These are phyloP conservation scores for Telmatherina bonti DNA, from an alignment of 2,797 vertebrate species.

Conservation along the genomic window DNA sequence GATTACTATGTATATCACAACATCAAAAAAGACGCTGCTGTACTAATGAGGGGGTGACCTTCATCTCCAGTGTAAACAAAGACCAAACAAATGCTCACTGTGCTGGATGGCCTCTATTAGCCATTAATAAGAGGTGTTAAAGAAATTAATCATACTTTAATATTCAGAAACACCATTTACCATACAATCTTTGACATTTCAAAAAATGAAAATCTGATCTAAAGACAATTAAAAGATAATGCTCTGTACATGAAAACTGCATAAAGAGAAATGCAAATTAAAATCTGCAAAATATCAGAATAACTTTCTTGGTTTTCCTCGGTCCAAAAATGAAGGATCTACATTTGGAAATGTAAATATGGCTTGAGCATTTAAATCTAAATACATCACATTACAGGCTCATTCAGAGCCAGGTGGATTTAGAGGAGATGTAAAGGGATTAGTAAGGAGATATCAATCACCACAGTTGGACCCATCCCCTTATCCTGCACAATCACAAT, in stretches of 20 bases:
- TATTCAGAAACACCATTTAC: conserved; percentile 38
- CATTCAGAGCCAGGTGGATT: conserved; percentile 78
- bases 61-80: conserved; percentile 71
- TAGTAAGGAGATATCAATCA: conserved; percentile 81
- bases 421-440: conserved; percentile 77
- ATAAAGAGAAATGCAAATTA: conserved; percentile 6
- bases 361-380: conserved; percentile 60
- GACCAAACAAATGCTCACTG: conserved; percentile 58
- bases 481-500: conserved; percentile 76
- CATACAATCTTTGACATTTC: conserved; percentile 37
- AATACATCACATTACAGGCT: conserved; percentile 68
- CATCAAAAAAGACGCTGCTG: conserved; percentile 74
- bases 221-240: conserved; percentile 12
- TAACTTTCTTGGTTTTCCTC: conserved; percentile 26
- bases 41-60: conserved; percentile 80
- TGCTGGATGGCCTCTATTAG: conserved; percentile 51
- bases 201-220: conserved; percentile 1
- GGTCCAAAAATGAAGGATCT: conserved; percentile 19
- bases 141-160: conserved; percentile 49
- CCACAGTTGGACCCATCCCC: conserved; percentile 72
- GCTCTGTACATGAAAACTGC: neutral
- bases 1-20: conserved; percentile 80
- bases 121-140: conserved; percentile 53
- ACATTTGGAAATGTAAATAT: conserved; percentile 58
- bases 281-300: conserved; percentile 2